Evolutionary conservation across 2,797 vertebrate species (phyloP).

Genomic region (Mareca penelope): DNA sequence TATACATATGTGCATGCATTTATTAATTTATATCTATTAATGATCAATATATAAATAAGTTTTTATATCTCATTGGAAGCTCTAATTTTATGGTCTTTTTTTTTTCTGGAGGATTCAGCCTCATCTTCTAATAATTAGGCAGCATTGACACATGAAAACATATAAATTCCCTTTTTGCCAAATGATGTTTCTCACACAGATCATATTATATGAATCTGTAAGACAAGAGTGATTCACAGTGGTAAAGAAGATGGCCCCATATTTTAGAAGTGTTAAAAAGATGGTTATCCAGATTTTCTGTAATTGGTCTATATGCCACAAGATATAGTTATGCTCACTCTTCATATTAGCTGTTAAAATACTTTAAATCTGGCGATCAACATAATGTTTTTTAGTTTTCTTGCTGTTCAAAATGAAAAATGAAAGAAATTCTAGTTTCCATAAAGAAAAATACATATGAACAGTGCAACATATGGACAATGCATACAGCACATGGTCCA

Average conservation of each 20-base stretch:
- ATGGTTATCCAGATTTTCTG: not conserved
- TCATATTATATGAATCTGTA: no score
- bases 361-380: not conserved
- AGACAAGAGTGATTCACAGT: not conserved
- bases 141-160: not conserved
- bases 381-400: not conserved
- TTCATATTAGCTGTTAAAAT: not conserved
- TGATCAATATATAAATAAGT: no score
- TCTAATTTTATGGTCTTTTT: not conserved
- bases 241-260: not conserved
- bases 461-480: not conserved
- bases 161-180: not conserved
- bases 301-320: not conserved
- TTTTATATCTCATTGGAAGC: not conserved
- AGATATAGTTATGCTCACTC: not conserved
- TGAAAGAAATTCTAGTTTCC: not conserved
- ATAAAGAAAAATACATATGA: not conserved
- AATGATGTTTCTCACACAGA: not conserved
- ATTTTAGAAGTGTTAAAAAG: not conserved
- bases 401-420: not conserved
- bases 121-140: not conserved
- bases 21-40: no score
- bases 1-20: no score
- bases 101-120: not conserved
- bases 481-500: not conserved